phyloP scores from a whole-genome alignment of 1,140 invertebrate species.

The Pogonognathellus flavescens region DNA sequence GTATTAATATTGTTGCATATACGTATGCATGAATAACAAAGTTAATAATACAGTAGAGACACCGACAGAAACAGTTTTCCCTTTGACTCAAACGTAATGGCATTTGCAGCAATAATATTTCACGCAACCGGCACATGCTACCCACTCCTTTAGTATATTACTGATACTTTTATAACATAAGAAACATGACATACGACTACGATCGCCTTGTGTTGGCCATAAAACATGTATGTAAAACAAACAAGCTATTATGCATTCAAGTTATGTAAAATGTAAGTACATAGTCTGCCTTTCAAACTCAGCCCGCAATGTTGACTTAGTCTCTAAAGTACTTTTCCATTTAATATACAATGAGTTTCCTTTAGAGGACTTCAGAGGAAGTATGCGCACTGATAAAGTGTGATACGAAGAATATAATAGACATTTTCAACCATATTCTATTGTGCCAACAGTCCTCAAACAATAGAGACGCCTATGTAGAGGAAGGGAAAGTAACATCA shows the following conservation, averaged over 20 bases:
- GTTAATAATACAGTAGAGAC: no score
- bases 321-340: conserved; percentile 32
- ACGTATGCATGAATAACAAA: no score
- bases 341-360: conserved; percentile 4
- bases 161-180: no score
- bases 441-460: conserved; percentile 14
- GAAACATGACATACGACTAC: no score
- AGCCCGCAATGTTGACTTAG: conserved; percentile 1
- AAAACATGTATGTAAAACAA: conserved; percentile 4
- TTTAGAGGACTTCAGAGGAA: conserved; percentile 1
- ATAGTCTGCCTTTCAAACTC: neutral
- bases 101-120: no score
- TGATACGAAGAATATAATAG: conserved; percentile 24
- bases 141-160: no score
- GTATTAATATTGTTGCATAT: no score
- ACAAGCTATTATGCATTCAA: conserved; percentile 18
- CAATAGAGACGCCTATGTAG: neutral
- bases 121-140: no score
- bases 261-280: conserved; percentile 19
- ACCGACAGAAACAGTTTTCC: no score
- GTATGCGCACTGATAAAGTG: conserved; percentile 14
- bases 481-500: conserved; percentile 19
- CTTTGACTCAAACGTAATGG: no score
- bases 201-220: no score
- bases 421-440: neutral